Percentiles rank a stretch among this genome's conserved stretches.
Conservation (phyloP, 1,140 invertebrate species). For the Magallana gigas region DNA sequence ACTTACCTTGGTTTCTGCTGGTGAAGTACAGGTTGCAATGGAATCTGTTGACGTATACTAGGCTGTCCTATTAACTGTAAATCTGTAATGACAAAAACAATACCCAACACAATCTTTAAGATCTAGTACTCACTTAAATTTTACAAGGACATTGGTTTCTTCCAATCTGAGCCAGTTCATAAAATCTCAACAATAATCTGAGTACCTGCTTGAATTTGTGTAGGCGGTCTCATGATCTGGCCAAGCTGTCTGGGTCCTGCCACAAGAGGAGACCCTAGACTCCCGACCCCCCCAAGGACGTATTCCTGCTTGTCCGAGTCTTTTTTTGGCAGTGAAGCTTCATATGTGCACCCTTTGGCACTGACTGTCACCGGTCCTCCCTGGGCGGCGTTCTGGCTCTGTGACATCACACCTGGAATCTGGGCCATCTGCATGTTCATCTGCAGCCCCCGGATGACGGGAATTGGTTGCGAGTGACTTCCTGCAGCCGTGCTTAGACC, state of each 20-base stretch:
- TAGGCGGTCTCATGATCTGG: constrained; percentile 42
- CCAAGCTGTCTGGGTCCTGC: constrained; percentile 33
- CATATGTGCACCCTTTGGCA: constrained; percentile 53
- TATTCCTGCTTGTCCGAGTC: constrained; percentile 57
- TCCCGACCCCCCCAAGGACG: constrained; percentile 45
- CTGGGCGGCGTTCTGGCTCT: constrained; percentile 24
- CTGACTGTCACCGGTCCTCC: constrained; percentile 51
- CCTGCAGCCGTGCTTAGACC: neutral
- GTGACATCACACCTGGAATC: constrained; percentile 7
- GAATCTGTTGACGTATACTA: neutral
- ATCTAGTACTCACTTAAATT: no score
- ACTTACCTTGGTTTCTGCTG: constrained; percentile 22
- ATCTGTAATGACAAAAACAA: neutral
- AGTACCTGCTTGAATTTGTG: constrained; percentile 33
- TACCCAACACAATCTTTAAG: no score
- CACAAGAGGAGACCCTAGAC: constrained; percentile 46
- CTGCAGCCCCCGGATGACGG: constrained; percentile 57
- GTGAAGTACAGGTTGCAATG: neutral
- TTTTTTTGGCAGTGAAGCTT: constrained; percentile 51
- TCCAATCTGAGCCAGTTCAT: no score
- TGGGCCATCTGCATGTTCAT: constrained; percentile 56
- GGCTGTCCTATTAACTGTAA: neutral
- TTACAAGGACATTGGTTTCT: no score
- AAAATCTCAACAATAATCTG: no score
- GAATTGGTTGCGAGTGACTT: constrained; percentile 49